Evolutionary conservation across 2,888 invertebrate species (phyloP), one percentile per base, ranked within the genome.

Genomic region (Mythimna vitellina): DNA sequence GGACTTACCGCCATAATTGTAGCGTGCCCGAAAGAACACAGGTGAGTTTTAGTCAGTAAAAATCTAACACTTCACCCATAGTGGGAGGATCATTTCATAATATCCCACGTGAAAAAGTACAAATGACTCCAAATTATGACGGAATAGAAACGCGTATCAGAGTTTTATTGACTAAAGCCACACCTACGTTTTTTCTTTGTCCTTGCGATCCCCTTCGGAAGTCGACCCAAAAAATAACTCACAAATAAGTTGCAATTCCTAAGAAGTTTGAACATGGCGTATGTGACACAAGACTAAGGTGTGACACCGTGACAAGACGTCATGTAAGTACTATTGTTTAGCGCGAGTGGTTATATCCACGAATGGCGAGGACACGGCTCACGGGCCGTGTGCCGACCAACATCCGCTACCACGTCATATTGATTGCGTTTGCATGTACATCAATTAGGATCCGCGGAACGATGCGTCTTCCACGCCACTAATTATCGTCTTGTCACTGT

Each of bases 391-490:
- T 88, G 81, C 88, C 87, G 84, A 84, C 89, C 89, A 89, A 93
- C 92, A 93, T 93, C 95, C 93, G 91, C 89, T 89, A 90, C 84
- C 89, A 89, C 91, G 92, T 91, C 92, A 91, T 93, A 95, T 94
- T 95, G 96, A 96, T 96, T 95, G 96, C 94, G 92, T 96, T 96
- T 95, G 93, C 96, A 91, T 96, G 96, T 96, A 93, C 92, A 94
- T 95, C 95, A 96, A 96, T 96, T 96, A 96, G 92, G 93, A 92
- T 93, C 88, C 92, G 92, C 92, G 92, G 90, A 90, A 92, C 93
- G 92, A 95, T 94, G 94, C 91, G 94, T 95, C 95, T 95, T 94
- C 92, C 90, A 88, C 88, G 87, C 89, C 89, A 91, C 94, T 96
- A 95, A 96, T 96, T 95, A 96, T 92, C 90, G 89, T 92, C 94